These are phyloP conservation scores for Steatocranus sp. DNA, from an alignment of 2,797 vertebrate species.

Conservation along the genomic window DNA sequence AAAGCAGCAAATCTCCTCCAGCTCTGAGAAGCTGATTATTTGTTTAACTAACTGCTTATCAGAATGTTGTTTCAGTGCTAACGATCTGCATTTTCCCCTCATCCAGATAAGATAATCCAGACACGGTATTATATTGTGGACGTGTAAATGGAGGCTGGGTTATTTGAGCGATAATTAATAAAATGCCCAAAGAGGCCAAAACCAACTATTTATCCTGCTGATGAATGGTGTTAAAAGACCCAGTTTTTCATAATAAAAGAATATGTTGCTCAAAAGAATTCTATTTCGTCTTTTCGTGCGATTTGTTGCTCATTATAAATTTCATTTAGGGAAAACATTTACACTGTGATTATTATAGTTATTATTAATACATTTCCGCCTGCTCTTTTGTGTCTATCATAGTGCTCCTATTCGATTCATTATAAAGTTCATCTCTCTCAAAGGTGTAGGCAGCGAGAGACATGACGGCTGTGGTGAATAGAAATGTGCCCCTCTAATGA, in stretches of 20 bases:
- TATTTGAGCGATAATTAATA: background rate
- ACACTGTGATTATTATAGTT: background rate
- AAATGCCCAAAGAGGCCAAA: background rate
- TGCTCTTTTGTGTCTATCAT: background rate
- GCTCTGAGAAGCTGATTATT: background rate
- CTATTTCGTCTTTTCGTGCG: rapidly evolving
- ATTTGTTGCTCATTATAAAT: background rate
- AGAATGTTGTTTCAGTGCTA: background rate
- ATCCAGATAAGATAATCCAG: background rate
- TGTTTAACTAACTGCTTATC: background rate
- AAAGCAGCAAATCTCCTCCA: background rate
- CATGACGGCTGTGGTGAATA: conserved; percentile 1
- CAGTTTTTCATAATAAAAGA: background rate
- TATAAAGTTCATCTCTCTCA: background rate
- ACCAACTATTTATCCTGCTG: background rate
- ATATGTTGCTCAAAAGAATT: background rate
- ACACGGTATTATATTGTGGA: background rate
- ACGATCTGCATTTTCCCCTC: background rate
- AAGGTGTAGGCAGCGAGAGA: background rate
- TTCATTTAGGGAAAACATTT: background rate
- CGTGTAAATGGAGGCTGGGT: background rate
- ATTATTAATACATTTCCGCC: background rate
- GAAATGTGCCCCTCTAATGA: conserved; percentile 17
- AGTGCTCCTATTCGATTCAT: conserved; percentile 5
- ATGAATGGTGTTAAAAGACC: background rate